Evolutionary conservation across 2,888 invertebrate species (phyloP).

Genomic region (Tiliacea aurago): DNA sequence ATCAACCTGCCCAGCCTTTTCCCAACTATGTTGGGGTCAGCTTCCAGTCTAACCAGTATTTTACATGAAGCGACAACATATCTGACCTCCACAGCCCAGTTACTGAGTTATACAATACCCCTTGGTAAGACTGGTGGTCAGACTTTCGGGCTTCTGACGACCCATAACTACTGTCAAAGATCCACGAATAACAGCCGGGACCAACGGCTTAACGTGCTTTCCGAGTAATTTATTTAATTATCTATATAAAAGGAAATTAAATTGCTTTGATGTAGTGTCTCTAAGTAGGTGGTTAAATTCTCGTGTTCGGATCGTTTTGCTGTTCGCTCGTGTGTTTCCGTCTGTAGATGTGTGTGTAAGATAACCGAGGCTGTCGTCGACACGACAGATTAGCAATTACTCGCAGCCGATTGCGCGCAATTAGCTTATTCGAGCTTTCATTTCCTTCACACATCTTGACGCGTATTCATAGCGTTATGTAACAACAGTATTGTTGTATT

Average conservation of each 20-base stretch:
- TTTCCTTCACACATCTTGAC: constrained; percentile 78
- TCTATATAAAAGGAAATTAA: constrained; percentile 36
- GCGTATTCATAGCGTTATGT: constrained; percentile 30
- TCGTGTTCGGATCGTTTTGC: constrained; percentile 37
- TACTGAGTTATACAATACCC: no score
- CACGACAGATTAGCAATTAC: constrained; percentile 83
- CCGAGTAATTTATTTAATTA: constrained; percentile 52
- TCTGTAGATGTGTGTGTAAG: constrained; percentile 64
- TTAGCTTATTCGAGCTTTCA: constrained; percentile 80
- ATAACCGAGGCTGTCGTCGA: constrained; percentile 71
- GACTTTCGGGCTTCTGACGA: no score
- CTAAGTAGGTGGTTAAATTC: constrained; percentile 42
- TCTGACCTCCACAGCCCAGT: no score
- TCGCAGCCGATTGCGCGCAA: constrained; percentile 81
- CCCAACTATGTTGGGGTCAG: no score
- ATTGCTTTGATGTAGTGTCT: constrained; percentile 55
- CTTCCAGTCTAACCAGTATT: no score
- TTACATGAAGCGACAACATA: no score
- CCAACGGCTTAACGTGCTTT: constrained; percentile 1
- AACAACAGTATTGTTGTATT: constrained; percentile 36
- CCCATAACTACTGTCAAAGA: no score
- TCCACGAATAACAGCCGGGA: no score
- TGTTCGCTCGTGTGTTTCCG: constrained; percentile 43
- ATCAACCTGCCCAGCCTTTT: no score
- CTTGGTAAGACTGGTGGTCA: no score